Evolutionary conservation across 2,113 vertebrate species (phyloP).

Genomic region (Tautogolabrus adspersus): DNA sequence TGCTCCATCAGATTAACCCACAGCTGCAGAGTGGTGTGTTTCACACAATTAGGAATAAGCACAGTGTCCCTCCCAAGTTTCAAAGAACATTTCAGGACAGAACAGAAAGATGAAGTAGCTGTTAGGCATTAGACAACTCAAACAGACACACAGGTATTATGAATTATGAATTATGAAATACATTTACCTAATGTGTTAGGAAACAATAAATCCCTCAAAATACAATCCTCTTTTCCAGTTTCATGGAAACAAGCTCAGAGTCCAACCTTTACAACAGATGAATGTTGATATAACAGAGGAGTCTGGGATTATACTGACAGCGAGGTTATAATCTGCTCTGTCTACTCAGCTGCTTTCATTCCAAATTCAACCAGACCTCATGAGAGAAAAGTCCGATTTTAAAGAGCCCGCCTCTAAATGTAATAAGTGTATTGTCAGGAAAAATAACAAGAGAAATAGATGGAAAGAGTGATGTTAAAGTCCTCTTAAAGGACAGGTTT

Average conservation of each 20-base stretch:
- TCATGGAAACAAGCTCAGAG: slow-evolving; percentile 11
- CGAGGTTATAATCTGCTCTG: slow-evolving; percentile 55
- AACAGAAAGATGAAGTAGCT: background rate
- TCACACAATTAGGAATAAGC: slow-evolving; percentile 15
- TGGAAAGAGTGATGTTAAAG: background rate
- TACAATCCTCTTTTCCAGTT: slow-evolving; percentile 36
- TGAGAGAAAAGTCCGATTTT: slow-evolving; percentile 7
- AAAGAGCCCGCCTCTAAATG: slow-evolving; percentile 6
- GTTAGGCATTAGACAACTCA: background rate
- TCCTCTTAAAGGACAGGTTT: background rate
- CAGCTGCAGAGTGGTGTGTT: slow-evolving; percentile 16
- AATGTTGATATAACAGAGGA: slow-evolving; percentile 40
- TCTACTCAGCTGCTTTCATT: slow-evolving; percentile 5
- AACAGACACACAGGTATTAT: background rate
- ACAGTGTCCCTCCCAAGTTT: background rate
- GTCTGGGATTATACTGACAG: slow-evolving; percentile 60
- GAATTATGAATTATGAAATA: slow-evolving; percentile 31
- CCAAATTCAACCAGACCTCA: slow-evolving; percentile 4
- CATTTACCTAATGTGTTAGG: slow-evolving; percentile 24
- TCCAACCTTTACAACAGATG: slow-evolving; percentile 37
- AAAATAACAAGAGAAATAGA: background rate
- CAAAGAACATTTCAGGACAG: slow-evolving; percentile 1
- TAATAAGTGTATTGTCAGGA: background rate
- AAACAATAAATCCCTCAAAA: slow-evolving; percentile 30
- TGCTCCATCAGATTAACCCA: slow-evolving; percentile 17